Percentiles rank a stretch among this genome's conserved stretches.
phyloP scores from a whole-genome alignment of 2,797 vertebrate species.

The Apogon talboti region DNA sequence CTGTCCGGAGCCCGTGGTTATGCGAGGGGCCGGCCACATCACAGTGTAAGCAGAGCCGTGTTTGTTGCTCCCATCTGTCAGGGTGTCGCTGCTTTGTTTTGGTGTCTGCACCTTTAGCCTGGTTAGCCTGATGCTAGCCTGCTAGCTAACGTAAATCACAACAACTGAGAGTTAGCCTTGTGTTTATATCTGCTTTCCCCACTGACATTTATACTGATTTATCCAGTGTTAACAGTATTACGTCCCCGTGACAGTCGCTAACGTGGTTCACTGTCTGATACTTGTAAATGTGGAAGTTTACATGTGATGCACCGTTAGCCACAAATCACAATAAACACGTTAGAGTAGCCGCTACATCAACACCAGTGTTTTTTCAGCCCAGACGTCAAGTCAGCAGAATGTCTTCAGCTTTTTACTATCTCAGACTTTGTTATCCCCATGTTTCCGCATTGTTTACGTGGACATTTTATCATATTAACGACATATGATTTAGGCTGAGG shows the following conservation, averaged over 20 bases:
- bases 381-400: not conserved
- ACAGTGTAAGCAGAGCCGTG: conserved; percentile 91
- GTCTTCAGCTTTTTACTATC: not conserved
- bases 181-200: not conserved
- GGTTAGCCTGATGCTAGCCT: conserved; percentile 60
- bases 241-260: conserved; percentile 13
- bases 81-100: conserved; percentile 39
- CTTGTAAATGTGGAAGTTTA: conserved; percentile 4
- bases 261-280: not conserved
- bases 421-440: too few relatives aligned
- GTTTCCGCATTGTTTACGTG: too few relatives aligned
- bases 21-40: conserved; percentile 97
- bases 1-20: conserved; percentile 92
- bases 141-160: conserved; percentile 66
- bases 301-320: conserved; percentile 26
- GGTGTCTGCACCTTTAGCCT: conserved; percentile 38
- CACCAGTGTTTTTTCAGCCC: not conserved
- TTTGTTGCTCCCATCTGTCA: conserved; percentile 12
- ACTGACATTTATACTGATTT: not conserved
- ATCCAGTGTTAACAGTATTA: not conserved
- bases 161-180: conserved; percentile 36
- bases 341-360: not conserved
- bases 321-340: not conserved
- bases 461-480: too few relatives aligned
- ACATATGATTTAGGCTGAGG: too few relatives aligned